phyloP scores from a whole-genome alignment of 1,140 invertebrate genomes.

The Popillia japonica region DNA sequence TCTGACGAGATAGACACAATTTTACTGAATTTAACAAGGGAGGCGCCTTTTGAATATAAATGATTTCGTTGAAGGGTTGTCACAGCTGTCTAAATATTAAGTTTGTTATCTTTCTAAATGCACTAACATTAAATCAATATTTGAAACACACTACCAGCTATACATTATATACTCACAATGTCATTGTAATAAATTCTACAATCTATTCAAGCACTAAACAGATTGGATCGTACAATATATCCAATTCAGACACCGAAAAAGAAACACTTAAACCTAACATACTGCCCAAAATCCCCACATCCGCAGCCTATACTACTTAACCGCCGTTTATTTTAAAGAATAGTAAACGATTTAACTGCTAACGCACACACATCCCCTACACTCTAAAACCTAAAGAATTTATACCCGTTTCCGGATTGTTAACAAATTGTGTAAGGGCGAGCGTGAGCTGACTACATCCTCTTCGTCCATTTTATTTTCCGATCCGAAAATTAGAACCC shows the following conservation, averaged over 20 bases:
- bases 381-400: not conserved
- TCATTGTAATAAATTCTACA: too few relatives aligned
- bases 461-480: conserved; percentile 23
- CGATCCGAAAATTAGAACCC: conserved; percentile 30
- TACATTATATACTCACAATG: too few relatives aligned
- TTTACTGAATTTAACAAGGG: too few relatives aligned
- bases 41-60: too few relatives aligned
- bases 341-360: not conserved
- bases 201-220: too few relatives aligned
- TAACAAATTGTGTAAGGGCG: conserved; percentile 8
- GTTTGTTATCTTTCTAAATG: too few relatives aligned
- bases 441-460: conserved; percentile 3
- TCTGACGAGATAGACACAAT: too few relatives aligned
- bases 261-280: not conserved
- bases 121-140: too few relatives aligned
- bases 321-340: conserved; percentile 10
- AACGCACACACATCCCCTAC: not conserved
- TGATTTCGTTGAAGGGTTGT: too few relatives aligned
- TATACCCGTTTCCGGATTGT: conserved; percentile 1
- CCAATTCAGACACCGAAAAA: not conserved
- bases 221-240: too few relatives aligned
- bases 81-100: too few relatives aligned
- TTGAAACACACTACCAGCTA: too few relatives aligned
- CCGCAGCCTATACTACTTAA: not conserved
- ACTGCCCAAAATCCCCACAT: not conserved